Evolutionary conservation across 1,140 invertebrate species (phyloP).

Genomic region (Pseudobourletiella spinata): DNA sequence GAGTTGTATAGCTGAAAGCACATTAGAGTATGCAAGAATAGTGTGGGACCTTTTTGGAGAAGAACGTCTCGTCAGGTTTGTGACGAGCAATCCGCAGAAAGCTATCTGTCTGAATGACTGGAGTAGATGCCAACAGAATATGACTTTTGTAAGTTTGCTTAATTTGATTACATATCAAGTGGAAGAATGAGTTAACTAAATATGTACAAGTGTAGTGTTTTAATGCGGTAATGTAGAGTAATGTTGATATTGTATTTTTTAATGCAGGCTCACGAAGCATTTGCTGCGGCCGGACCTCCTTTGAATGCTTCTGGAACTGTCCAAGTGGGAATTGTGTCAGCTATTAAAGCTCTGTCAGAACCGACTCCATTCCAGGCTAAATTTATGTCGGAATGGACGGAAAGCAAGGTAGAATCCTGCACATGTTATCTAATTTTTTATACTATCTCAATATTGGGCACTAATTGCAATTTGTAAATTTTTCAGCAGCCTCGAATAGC

Average conservation of each 20-base stretch:
- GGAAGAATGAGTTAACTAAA: too few species aligned
- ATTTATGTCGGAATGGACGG: neutral
- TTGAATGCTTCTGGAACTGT: conserved; percentile 39
- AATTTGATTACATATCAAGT: too few species aligned
- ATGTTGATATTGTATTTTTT: too few species aligned
- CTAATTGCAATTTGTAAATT: too few species aligned
- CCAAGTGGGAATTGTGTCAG: conserved; percentile 60
- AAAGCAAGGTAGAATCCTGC: neutral
- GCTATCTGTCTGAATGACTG: conserved; percentile 74
- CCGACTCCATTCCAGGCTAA: conserved; percentile 12
- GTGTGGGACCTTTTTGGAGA: conserved; percentile 91
- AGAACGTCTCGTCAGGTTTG: conserved; percentile 74
- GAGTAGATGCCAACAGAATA: conserved; percentile 67
- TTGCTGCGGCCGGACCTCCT: conserved; percentile 62
- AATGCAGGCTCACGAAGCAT: conserved; percentile 43
- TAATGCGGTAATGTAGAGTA: too few species aligned
- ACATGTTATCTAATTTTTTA: too few species aligned
- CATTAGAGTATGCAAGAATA: conserved; percentile 89
- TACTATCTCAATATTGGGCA: too few species aligned
- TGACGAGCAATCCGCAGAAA: conserved; percentile 63
- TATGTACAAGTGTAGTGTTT: too few species aligned
- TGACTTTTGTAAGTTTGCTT: conserved; percentile 61
- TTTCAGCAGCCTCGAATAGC: conserved; percentile 39
- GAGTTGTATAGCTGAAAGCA: conserved; percentile 88
- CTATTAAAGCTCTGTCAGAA: conserved; percentile 74